A percentile compares a stretch with the other conserved stretches of the same genome.
phyloP scores from a whole-genome alignment of 2,888 invertebrate genomes.

The Uropetala carovei region DNA sequence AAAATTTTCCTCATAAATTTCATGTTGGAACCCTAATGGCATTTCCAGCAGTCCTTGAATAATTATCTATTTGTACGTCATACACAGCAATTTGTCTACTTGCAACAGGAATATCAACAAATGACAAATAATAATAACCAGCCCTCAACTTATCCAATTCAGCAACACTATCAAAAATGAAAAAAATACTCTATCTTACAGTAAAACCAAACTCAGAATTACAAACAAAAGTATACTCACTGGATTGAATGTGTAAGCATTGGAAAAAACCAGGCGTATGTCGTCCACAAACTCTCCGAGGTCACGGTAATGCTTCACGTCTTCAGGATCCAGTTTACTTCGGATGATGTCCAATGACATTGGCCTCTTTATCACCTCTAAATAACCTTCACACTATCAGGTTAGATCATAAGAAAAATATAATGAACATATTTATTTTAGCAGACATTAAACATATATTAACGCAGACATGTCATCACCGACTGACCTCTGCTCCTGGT shows the following conservation, averaged over 20 bases:
- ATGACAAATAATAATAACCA: not conserved
- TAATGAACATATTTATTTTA: slow-evolving; percentile 2
- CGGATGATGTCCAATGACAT: slow-evolving; percentile 92
- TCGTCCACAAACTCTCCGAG: slow-evolving; percentile 88
- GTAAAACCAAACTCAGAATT: not conserved
- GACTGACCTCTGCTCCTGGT: slow-evolving; percentile 85
- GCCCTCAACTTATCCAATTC: too few relatives aligned
- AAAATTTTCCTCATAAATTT: too few relatives aligned
- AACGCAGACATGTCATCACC: slow-evolving; percentile 72
- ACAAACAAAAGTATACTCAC: slow-evolving; percentile 78
- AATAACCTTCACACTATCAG: slow-evolving; percentile 77
- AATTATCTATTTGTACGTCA: not conserved
- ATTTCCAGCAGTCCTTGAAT: too few relatives aligned
- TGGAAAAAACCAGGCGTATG: slow-evolving; percentile 90
- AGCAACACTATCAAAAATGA: not conserved
- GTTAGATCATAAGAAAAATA: slow-evolving; percentile 75
- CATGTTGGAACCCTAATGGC: too few relatives aligned
- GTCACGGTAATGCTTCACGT: slow-evolving; percentile 84
- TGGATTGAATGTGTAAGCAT: slow-evolving; percentile 90
- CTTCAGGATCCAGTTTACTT: slow-evolving; percentile 85
- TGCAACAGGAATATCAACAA: not conserved
- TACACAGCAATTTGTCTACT: not conserved
- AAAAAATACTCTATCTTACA: not conserved
- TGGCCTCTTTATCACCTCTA: slow-evolving; percentile 84
- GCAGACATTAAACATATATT: too few relatives aligned